Base-by-base conservation (phyloP, 2,113 vertebrate species). In the Orycteropus afer region DNA sequence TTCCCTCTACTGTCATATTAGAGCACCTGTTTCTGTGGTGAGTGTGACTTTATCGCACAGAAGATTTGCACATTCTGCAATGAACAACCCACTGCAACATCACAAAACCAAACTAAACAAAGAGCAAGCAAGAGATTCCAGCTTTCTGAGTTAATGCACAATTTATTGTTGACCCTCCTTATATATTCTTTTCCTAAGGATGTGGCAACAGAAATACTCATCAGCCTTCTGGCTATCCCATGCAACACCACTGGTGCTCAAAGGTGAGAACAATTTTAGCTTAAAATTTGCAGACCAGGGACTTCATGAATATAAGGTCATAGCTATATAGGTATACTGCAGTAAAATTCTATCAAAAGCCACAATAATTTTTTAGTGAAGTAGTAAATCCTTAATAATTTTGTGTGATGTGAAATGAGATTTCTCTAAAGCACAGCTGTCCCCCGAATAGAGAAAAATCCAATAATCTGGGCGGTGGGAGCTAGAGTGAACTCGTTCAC, bases 401-500 rank as follows among this genome's bases (percentile, higher is more conserved):
- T 76, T 29, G 5, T 69, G 42, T 34, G 27, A 42, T 2, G 3
- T 1, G 15, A 25, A 27, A 63, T 47, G 89, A 73, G 23, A 18
- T 40, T 71, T 69, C 40, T 4, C 55, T 29, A 40, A 34, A 14
- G 49, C 13, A 40, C 40, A 18, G 34, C 12, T 12, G 9, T 11
- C 6, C 5, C 40, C 55, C 2, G 0, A 25, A 3, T 1, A 55
- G 37, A 82, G 45, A 59, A 1, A 37, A 11, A 4, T 15, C 10
- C 27, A 51, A 3, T 0, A 2, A 15, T 1, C 8, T 69, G 55
- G 42, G 17, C 34, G 47, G 5, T 23, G 5, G 49, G 20, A 2
- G 15, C 6, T 2, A 0, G 42, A 23, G 3, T 0, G 2, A 9
- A 2, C 10, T 10, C n/a, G 2, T 5, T 57, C 0, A 4, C 5